phyloP scores from a whole-genome alignment of 2,888 invertebrate species.

The Drosophila ustulata region DNA sequence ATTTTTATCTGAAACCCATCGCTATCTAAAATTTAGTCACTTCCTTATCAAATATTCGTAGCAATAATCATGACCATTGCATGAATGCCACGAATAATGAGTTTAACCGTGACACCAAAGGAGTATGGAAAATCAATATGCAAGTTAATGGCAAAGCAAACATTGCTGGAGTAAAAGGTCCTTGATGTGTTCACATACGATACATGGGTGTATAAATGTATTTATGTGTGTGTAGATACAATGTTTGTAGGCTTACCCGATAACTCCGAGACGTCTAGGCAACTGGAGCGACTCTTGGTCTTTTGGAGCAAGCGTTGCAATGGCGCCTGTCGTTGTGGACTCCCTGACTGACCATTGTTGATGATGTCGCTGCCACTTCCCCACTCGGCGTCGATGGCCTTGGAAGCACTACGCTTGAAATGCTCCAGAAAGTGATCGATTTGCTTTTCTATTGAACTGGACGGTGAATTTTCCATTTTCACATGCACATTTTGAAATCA shows the following conservation, averaged over 20 bases:
- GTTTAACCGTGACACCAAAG: slow-evolving; percentile 32
- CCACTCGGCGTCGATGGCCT: slow-evolving; percentile 88
- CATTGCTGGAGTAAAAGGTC: slow-evolving; percentile 4
- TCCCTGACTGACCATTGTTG: slow-evolving; percentile 41
- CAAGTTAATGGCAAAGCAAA: slow-evolving; percentile 4
- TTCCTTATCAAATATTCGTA: background rate
- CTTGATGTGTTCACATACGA: slow-evolving; percentile 13
- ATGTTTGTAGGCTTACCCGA: slow-evolving; percentile 66
- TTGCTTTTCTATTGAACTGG: slow-evolving; percentile 91
- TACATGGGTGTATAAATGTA: background rate
- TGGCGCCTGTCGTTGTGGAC: slow-evolving; percentile 49
- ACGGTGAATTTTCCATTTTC: slow-evolving; percentile 86
- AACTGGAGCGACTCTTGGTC: slow-evolving; percentile 82
- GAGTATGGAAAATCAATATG: slow-evolving; percentile 40
- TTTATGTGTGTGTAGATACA: background rate
- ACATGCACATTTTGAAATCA: slow-evolving; percentile 36
- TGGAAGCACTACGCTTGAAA: slow-evolving; percentile 92
- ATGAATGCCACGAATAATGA: slow-evolving; percentile 13
- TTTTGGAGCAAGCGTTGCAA: slow-evolving; percentile 61
- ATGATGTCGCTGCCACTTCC: slow-evolving; percentile 38
- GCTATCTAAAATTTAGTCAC: background rate
- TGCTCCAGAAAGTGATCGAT: slow-evolving; percentile 94
- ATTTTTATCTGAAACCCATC: background rate
- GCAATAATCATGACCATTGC: background rate
- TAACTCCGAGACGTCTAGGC: slow-evolving; percentile 80